Evolutionary conservation across 2,888 invertebrate species (phyloP).

Genomic region (Eutolmus rufibarbis): DNA sequence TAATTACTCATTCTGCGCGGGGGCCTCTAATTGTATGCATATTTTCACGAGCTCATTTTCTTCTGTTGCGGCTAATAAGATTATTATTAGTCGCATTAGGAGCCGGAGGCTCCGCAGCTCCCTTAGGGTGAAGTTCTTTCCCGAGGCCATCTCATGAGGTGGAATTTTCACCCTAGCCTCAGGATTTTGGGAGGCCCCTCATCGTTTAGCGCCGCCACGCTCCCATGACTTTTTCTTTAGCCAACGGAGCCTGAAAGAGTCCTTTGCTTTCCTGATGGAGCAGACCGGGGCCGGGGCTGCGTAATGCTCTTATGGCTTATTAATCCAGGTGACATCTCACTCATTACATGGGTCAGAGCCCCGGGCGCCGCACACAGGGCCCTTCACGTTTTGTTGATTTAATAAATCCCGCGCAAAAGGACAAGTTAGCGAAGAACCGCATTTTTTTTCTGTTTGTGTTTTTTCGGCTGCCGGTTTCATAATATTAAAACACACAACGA

Average conservation of each 20-base stretch:
- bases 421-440: neutral
- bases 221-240: neutral
- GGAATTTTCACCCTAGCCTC: neutral
- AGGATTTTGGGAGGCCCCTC: neutral
- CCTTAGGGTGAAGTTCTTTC: neutral
- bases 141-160: neutral
- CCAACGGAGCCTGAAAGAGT: conserved; percentile 3
- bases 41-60: neutral
- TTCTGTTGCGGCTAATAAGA: neutral
- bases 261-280: neutral
- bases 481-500: neutral
- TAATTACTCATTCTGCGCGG: neutral
- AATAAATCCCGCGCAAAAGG: neutral
- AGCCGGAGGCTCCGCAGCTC: neutral
- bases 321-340: neutral
- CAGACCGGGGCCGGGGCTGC: neutral
- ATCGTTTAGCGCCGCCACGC: conserved; percentile 18
- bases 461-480: neutral
- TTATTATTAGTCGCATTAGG: neutral
- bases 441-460: neutral
- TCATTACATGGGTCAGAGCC: neutral
- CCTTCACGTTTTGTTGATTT: neutral
- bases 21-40: conserved; percentile 13
- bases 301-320: conserved; percentile 21
- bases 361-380: neutral